A percentile compares a stretch with the other conserved stretches of the same genome.
Evolutionary conservation across 2,113 vertebrate genomes (phyloP).

Genomic region (Spilogale gracilis): DNA sequence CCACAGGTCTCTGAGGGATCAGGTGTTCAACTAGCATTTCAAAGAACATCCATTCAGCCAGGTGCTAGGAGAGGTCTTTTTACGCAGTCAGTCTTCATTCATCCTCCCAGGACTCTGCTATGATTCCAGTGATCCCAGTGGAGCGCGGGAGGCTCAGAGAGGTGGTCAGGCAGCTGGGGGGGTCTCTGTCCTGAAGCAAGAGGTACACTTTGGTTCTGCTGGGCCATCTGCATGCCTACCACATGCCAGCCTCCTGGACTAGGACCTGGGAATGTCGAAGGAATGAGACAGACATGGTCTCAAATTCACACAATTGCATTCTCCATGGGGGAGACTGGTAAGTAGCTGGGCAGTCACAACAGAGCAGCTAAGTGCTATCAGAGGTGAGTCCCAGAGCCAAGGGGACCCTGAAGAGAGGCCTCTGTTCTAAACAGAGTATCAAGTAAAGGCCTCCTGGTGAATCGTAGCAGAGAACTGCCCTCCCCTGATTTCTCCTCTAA

Average conservation of each 20-base stretch:
- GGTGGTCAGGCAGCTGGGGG: neutral
- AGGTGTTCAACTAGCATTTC: neutral
- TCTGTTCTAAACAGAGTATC: neutral
- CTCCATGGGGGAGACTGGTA: neutral
- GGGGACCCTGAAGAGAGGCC: neutral
- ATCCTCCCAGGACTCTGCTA: neutral
- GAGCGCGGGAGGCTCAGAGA: neutral
- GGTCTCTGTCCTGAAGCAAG: neutral
- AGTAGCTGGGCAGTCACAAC: neutral
- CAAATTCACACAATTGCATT: neutral
- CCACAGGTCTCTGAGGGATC: neutral
- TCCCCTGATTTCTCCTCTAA: neutral
- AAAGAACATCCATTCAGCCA: neutral
- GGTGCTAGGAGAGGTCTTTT: neutral
- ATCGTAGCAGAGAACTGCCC: neutral
- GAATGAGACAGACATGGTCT: neutral
- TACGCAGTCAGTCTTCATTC: neutral
- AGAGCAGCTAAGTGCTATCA: neutral
- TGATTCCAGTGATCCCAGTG: neutral
- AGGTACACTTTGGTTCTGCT: neutral
- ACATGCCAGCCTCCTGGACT: neutral
- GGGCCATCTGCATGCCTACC: neutral
- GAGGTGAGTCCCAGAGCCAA: neutral
- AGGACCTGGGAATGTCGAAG: neutral
- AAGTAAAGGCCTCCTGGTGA: neutral